Evolutionary conservation across 2,797 vertebrate genomes (phyloP).

Genomic region (Hippoglossus hippoglossus): DNA sequence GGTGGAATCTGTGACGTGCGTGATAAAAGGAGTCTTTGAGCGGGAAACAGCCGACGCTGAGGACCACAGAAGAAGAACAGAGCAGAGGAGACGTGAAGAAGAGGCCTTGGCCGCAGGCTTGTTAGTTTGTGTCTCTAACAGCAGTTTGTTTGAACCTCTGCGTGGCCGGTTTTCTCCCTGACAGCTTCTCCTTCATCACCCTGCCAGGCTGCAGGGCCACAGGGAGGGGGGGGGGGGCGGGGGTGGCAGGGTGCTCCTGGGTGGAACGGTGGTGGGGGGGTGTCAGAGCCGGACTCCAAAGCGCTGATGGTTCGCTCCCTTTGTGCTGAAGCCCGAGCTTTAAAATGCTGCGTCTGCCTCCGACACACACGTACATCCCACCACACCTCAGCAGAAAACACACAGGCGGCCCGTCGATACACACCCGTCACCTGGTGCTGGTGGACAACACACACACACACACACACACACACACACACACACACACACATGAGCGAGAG

Average conservation of each 20-base stretch:
- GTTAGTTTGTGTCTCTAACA: slow-evolving; percentile 80
- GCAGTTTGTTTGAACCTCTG: slow-evolving; percentile 77
- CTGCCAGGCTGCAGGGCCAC: slow-evolving; percentile 46
- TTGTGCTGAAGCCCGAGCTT: slow-evolving; percentile 84
- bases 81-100: slow-evolving; percentile 33
- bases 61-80: slow-evolving; percentile 62
- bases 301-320: slow-evolving; percentile 82
- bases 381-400: slow-evolving; percentile 68
- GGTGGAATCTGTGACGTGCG: slow-evolving; percentile 71
- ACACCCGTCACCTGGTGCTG: slow-evolving; percentile 62
- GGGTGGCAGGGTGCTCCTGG: slow-evolving; percentile 19
- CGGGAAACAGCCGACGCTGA: slow-evolving; percentile 46
- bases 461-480: background rate
- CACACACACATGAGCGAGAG: background rate
- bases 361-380: slow-evolving; percentile 57
- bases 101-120: slow-evolving; percentile 64
- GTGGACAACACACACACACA: slow-evolving; percentile 13
- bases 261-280: slow-evolving; percentile 8
- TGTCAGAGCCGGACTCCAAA: slow-evolving; percentile 67
- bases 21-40: slow-evolving; percentile 80
- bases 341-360: slow-evolving; percentile 84
- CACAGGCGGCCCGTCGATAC: slow-evolving; percentile 42
- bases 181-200: slow-evolving; percentile 69
- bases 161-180: slow-evolving; percentile 60
- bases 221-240: slow-evolving; percentile 1